phyloP scores from a whole-genome alignment of 2,113 vertebrate species.

The Tichodroma muraria region DNA sequence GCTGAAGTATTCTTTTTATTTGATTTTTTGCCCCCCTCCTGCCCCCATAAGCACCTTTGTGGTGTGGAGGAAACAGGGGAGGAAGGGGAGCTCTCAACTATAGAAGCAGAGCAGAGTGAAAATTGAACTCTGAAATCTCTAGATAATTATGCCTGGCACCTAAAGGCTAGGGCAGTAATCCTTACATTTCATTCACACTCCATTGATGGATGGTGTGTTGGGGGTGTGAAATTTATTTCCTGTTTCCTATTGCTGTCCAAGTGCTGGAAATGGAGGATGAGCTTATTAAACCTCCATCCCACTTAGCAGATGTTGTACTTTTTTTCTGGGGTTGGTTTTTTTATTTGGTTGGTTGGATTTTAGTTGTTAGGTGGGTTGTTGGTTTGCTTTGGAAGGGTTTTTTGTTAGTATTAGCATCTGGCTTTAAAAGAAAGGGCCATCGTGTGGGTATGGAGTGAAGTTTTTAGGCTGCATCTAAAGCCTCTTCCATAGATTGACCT shows the following conservation, averaged over 20 bases:
- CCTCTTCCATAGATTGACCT: neutral
- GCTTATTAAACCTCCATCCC: neutral
- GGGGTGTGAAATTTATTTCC: neutral
- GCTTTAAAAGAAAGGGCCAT: neutral
- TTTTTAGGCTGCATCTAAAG: neutral
- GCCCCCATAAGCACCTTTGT: neutral
- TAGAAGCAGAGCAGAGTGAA: neutral
- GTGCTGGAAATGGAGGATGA: slow-evolving; percentile 25
- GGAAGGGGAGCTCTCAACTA: neutral
- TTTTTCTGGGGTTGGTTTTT: neutral
- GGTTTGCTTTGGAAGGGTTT: neutral
- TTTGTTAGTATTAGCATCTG: neutral
- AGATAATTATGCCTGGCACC: slow-evolving; percentile 5
- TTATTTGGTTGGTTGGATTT: neutral
- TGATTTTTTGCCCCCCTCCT: neutral
- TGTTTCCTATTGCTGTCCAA: slow-evolving; percentile 30
- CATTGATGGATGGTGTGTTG: slow-evolving; percentile 19
- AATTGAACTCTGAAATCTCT: neutral
- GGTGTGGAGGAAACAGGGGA: neutral
- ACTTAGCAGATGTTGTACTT: neutral
- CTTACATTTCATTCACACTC: slow-evolving; percentile 41
- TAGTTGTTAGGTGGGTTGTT: neutral
- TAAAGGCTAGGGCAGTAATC: neutral
- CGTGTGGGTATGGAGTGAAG: neutral
- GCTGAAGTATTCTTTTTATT: neutral